Percentiles rank a stretch among this genome's conserved stretches.
Evolutionary conservation across 2,888 invertebrate genomes (phyloP).

Genomic region (Epinotia brunnichana): DNA sequence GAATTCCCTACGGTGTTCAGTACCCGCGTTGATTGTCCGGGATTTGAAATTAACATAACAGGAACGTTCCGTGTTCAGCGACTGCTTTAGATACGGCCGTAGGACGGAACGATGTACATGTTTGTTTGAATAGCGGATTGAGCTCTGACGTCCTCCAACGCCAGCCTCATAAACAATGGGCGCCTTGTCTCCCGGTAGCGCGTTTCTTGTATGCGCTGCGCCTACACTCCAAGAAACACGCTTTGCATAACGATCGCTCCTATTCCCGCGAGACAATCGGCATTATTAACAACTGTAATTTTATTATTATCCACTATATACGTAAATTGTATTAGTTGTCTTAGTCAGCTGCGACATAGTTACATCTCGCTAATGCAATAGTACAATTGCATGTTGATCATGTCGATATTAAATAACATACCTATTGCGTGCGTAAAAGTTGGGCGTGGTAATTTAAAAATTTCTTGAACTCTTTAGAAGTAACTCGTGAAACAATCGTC

Average conservation of each 20-base stretch:
- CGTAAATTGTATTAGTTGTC: conserved; percentile 20
- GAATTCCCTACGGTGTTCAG: conserved; percentile 74
- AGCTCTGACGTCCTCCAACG: conserved; percentile 63
- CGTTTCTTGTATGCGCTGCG: conserved; percentile 50
- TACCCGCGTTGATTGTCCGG: conserved; percentile 77
- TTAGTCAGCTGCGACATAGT: conserved; percentile 24
- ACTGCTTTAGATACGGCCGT: conserved; percentile 53
- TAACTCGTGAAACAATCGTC: conserved; percentile 45
- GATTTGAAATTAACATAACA: conserved; percentile 79
- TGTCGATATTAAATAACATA: background rate
- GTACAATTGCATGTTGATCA: background rate
- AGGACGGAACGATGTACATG: conserved; percentile 51
- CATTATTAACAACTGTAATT: conserved; percentile 49
- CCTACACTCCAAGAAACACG: conserved; percentile 45
- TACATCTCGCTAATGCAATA: conserved; percentile 30
- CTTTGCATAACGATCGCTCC: conserved; percentile 48
- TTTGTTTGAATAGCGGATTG: conserved; percentile 72
- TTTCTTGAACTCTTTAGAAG: conserved; percentile 18
- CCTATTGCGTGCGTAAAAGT: background rate
- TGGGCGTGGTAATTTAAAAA: background rate
- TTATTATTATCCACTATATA: conserved; percentile 17
- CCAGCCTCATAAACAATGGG: conserved; percentile 65
- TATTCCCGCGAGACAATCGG: conserved; percentile 48
- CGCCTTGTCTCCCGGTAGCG: conserved; percentile 51
- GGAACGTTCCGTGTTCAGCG: conserved; percentile 58